These are phyloP conservation scores for Ligdia adustata DNA, from an alignment of 2,888 invertebrate genomes.

Conservation along the genomic window DNA sequence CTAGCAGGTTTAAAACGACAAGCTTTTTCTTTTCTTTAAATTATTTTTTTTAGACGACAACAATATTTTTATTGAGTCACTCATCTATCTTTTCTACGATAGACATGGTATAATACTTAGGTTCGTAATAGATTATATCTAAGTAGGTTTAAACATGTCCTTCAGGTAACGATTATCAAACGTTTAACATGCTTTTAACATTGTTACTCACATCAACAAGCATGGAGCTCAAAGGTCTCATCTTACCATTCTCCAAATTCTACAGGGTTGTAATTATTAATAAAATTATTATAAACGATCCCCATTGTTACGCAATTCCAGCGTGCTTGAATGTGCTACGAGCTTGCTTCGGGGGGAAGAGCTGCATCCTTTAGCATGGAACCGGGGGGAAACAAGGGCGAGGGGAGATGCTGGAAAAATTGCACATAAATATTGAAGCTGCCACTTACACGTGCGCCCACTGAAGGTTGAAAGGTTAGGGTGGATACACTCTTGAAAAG, in stretches of 20 bases:
- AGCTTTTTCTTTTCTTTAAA: too few relatives aligned
- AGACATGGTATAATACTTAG: too few relatives aligned
- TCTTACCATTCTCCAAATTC: slow-evolving; percentile 1
- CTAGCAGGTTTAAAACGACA: too few relatives aligned
- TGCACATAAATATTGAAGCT: slow-evolving; percentile 85
- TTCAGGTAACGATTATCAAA: too few relatives aligned
- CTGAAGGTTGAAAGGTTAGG: slow-evolving; percentile 46
- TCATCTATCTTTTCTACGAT: too few relatives aligned
- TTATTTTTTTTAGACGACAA: too few relatives aligned
- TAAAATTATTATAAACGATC: slow-evolving; percentile 66
- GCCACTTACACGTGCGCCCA: slow-evolving; percentile 84
- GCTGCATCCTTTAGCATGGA: slow-evolving; percentile 78
- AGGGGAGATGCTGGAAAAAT: slow-evolving; percentile 75
- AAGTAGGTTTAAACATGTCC: too few relatives aligned
- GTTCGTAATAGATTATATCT: too few relatives aligned
- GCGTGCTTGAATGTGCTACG: slow-evolving; percentile 38
- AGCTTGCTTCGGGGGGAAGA: slow-evolving; percentile 5
- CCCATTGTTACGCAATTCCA: slow-evolving; percentile 75
- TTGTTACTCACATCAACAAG: too few relatives aligned
- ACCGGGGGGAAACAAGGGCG: slow-evolving; percentile 41
- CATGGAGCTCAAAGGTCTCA: too few relatives aligned
- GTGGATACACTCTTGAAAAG: slow-evolving; percentile 53
- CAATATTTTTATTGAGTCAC: too few relatives aligned
- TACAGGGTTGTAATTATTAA: slow-evolving; percentile 40
- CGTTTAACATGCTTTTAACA: too few relatives aligned